A percentile compares a stretch with the other conserved stretches of the same genome.
Evolutionary conservation across 1,140 invertebrate species (phyloP).

Genomic region (Stegodyphus mimosarum): DNA sequence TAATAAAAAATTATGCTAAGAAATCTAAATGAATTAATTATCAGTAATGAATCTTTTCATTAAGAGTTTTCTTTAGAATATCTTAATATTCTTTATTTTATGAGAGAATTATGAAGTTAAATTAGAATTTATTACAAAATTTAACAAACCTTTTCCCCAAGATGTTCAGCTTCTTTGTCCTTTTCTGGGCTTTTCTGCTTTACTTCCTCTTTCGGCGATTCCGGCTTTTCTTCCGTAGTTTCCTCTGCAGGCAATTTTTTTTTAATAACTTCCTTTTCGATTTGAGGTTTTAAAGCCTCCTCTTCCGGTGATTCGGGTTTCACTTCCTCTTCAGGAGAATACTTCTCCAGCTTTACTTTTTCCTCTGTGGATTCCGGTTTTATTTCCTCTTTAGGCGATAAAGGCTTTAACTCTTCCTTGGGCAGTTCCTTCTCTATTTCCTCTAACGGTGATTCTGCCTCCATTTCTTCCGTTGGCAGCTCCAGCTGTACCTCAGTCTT

Average conservation of each 20-base stretch:
- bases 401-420: not conserved
- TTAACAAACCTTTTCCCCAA: not conserved
- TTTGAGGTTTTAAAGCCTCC: too few species aligned
- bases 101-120: too few species aligned
- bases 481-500: not conserved
- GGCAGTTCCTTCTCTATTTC: not conserved
- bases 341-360: not conserved
- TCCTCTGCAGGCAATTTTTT: too few species aligned
- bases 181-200: not conserved
- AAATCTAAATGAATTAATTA: too few species aligned
- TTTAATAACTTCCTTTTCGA: too few species aligned
- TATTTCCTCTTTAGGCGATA: not conserved
- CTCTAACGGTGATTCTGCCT: not conserved
- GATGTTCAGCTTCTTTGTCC: not conserved
- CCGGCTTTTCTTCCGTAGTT: too few species aligned
- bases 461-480: not conserved
- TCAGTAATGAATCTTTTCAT: too few species aligned
- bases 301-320: not conserved
- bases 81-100: too few species aligned
- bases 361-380: not conserved
- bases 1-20: too few species aligned
- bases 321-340: slow-evolving; percentile 68
- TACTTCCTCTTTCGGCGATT: not conserved
- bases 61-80: too few species aligned
- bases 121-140: too few species aligned